Evolutionary conservation across 2,113 vertebrate genomes (phyloP).

Genomic region (Eolophus roseicapilla): DNA sequence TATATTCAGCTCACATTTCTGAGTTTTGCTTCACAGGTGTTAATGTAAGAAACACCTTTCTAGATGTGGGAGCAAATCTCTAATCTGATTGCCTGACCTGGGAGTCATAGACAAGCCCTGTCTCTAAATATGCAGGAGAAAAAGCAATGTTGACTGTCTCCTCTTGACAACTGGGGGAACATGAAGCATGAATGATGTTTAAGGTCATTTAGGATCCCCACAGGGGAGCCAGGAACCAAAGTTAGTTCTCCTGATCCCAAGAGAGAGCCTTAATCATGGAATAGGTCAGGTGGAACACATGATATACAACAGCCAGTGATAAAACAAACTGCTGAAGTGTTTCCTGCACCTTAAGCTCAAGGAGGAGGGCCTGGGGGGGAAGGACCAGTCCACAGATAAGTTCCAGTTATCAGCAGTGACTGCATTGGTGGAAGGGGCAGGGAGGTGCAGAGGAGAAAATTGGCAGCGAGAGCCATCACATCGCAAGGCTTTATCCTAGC

Average conservation of each 20-base stretch:
- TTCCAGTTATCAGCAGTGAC: not conserved
- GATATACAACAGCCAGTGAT: not conserved
- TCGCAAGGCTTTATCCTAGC: conserved; percentile 28
- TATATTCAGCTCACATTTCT: not conserved
- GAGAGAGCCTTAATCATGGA: not conserved
- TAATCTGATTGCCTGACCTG: not conserved
- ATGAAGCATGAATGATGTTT: rapidly evolving
- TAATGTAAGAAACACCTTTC: not conserved
- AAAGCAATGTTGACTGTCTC: not conserved
- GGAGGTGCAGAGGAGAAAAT: not conserved
- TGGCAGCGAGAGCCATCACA: not conserved
- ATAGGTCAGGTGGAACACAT: not conserved
- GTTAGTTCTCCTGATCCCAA: not conserved
- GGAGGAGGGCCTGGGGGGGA: not conserved
- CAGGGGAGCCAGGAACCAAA: not conserved
- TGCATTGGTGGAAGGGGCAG: not conserved
- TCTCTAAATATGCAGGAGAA: not conserved
- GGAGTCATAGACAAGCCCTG: not conserved
- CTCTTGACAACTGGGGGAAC: not conserved
- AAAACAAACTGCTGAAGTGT: not conserved
- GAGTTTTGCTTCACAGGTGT: not conserved
- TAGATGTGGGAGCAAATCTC: not conserved
- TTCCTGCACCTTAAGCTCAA: not conserved
- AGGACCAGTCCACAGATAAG: not conserved
- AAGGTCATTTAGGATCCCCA: not conserved